Conservation (phyloP, 2,888 invertebrate genomes). For the Galeruca laticollis region DNA sequence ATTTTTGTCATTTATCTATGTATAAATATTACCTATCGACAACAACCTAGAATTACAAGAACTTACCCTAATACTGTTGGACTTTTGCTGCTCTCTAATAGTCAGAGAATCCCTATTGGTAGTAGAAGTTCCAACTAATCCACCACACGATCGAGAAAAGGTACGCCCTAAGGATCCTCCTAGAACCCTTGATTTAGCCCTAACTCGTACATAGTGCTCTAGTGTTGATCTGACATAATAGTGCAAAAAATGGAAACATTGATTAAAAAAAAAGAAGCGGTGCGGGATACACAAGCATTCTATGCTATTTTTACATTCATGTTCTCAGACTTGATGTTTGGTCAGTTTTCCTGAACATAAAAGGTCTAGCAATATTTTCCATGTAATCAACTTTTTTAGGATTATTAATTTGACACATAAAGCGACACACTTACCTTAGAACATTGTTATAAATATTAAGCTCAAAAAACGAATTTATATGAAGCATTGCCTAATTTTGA, state of each 20-base stretch:
- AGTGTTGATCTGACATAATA: constrained; percentile 67
- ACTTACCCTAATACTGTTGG: constrained; percentile 46
- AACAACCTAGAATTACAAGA: too few relatives aligned
- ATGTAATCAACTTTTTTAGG: neutral
- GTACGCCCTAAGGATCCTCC: constrained; percentile 76
- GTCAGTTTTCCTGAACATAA: neutral
- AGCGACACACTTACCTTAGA: neutral
- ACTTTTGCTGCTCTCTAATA: constrained; percentile 61
- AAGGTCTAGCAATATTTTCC: neutral
- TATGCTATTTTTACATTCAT: constrained; percentile 55
- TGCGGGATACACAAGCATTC: constrained; percentile 64
- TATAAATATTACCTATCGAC: too few relatives aligned
- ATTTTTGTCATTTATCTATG: too few relatives aligned
- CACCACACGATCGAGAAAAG: constrained; percentile 75
- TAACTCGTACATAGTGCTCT: constrained; percentile 70
- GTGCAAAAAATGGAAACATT: constrained; percentile 62
- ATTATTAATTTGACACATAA: neutral
- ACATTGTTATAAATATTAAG: too few relatives aligned
- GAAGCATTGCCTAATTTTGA: too few relatives aligned
- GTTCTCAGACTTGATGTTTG: neutral
- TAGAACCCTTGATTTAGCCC: constrained; percentile 74
- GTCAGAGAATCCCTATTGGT: constrained; percentile 66
- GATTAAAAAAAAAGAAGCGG: constrained; percentile 55
- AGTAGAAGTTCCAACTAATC: constrained; percentile 65
- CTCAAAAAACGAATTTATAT: too few relatives aligned